Conservation (phyloP, 2,888 invertebrate species). For the Ormyrus labotus region DNA sequence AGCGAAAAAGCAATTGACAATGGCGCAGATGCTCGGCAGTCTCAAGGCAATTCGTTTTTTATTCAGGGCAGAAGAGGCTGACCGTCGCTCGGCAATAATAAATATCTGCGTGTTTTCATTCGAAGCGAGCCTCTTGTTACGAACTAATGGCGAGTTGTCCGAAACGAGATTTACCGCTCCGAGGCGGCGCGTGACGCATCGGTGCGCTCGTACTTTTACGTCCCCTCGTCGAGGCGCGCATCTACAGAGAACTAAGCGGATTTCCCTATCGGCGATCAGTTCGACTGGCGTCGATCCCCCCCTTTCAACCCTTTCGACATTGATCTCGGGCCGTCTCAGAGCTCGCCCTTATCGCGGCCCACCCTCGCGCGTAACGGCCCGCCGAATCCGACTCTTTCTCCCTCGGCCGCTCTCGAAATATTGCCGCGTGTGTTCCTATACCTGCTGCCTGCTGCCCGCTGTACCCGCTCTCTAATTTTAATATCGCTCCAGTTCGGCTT, state of each 20-base stretch:
- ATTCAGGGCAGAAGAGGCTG: not conserved
- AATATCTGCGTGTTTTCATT: constrained; percentile 48
- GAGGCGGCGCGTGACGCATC: constrained; percentile 47
- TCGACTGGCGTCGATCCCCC: constrained; percentile 62
- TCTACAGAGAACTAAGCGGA: constrained; percentile 70
- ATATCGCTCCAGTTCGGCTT: constrained; percentile 68
- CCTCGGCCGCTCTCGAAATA: constrained; percentile 63
- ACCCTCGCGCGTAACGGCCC: constrained; percentile 50
- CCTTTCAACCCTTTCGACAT: constrained; percentile 67
- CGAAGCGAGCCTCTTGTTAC: constrained; percentile 45
- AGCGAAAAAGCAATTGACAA: constrained; percentile 17
- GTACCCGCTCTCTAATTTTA: constrained; percentile 65
- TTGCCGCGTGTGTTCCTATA: constrained; percentile 57
- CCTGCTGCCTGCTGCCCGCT: constrained; percentile 6
- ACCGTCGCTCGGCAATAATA: constrained; percentile 42
- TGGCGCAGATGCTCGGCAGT: not conserved
- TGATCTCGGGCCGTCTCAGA: constrained; percentile 67
- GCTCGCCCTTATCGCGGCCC: constrained; percentile 55
- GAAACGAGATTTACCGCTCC: constrained; percentile 53
- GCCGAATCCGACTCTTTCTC: constrained; percentile 50
- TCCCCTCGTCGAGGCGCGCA: constrained; percentile 39
- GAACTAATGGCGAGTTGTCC: constrained; percentile 54
- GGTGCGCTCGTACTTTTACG: constrained; percentile 37
- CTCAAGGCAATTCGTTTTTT: constrained; percentile 12
- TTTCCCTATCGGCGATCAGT: constrained; percentile 75